A percentile compares a stretch with the other conserved stretches of the same genome.
These are phyloP conservation scores for Microplitis manilae DNA, from an alignment of 2,888 invertebrate genomes.

Conservation along the genomic window DNA sequence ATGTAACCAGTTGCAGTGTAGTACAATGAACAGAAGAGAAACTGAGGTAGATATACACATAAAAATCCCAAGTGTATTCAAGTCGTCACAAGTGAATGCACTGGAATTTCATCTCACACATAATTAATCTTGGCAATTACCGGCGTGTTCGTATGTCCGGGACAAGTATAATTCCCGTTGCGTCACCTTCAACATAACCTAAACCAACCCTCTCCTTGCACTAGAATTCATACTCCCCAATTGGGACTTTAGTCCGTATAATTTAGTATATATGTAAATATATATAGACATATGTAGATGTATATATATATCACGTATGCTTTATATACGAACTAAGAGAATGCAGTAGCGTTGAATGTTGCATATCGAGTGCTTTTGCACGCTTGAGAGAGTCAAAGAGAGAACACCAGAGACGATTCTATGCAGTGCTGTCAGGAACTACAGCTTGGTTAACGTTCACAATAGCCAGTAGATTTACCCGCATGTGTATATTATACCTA, in stretches of 20 bases:
- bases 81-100: conserved; percentile 53
- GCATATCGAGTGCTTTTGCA: too few species aligned
- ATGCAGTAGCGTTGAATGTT: too few species aligned
- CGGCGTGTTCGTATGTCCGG: conserved; percentile 42
- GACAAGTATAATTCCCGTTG: conserved; percentile 60
- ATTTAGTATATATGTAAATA: too few species aligned
- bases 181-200: conserved; percentile 15
- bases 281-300: too few species aligned
- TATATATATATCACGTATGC: too few species aligned
- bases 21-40: neutral
- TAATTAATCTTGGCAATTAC: conserved; percentile 68
- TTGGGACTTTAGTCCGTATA: neutral
- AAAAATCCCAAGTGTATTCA: conserved; percentile 22
- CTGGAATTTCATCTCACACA: conserved; percentile 67
- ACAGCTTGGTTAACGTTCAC: neutral
- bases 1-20: neutral
- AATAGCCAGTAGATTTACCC: neutral
- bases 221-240: neutral
- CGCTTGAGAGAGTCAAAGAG: too few species aligned
- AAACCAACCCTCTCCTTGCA: neutral
- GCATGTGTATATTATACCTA: neutral
- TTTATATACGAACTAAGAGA: too few species aligned
- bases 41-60: neutral
- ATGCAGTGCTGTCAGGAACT: neutral
- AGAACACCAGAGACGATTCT: neutral